Base-by-base conservation (phyloP, 2,113 vertebrate species). In the Athene cunicularia region DNA sequence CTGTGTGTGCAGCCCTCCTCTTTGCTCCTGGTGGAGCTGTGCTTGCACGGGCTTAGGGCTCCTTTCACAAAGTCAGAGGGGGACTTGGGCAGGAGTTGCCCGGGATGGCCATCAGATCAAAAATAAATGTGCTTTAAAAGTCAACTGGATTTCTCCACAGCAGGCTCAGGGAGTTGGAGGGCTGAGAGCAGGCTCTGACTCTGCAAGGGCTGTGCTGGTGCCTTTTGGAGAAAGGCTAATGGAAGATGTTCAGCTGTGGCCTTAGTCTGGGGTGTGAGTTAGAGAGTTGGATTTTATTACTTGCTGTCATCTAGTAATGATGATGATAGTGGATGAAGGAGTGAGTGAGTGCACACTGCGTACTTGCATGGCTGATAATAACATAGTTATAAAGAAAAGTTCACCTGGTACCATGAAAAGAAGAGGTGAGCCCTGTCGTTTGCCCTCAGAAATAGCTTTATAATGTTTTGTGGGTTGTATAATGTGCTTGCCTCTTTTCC, bases 271-370 rank as follows among this genome's bases (percentile, higher is more conserved):
- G 24, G 4, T 28, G 43, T 35, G 86, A 88, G 58, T 43, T 71
- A 72, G 43, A n/a, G 72, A 41, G 20, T 60, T 91, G 72, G 41
- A 20, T 79, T 26, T 37, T 28, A 0, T 63, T 53, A 17, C 43
- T 77, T 79, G 28, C 85, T 47, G 43, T 68, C 70, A 23, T n/a
- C 47, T 60, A 45, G 33, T 23, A 16, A 12, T 68, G 80, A 17
- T 2, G 1, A 27, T 2, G 3, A 18, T 26, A 20, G 33, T n/a
- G 39, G 58, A 0, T 56, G 28, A 4, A 3, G 17, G 59, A 91
- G 28, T 21, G 8, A 68, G 49, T 14, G 67, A 70, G 55, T 18
- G 19, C 50, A 21, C 28, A 2, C 37, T 71, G 50, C 37, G 12
- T 37, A 2, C 37, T 43, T 55, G 28, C 35, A 8, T 45, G 70